Conservation (phyloP, 2,113 vertebrate genomes). For the Machaerirhynchus nigripectus region DNA sequence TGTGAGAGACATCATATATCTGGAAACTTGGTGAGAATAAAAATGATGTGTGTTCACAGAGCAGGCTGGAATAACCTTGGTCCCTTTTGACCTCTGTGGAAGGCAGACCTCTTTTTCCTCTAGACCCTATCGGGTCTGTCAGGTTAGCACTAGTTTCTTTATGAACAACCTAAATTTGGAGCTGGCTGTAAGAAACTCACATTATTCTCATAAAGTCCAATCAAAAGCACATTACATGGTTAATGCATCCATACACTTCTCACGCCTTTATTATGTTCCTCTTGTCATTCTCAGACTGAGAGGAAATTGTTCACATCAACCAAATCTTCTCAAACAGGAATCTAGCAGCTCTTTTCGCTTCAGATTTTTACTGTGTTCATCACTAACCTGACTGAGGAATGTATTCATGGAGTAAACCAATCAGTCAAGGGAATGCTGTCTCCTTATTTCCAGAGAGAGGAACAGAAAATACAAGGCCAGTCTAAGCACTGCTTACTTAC, state of each 20-base stretch:
- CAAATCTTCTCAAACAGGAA: neutral
- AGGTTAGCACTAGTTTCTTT: neutral
- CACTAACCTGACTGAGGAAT: neutral
- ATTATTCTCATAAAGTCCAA: constrained; percentile 8
- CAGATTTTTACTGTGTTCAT: neutral
- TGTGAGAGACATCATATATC: neutral
- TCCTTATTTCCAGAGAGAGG: neutral
- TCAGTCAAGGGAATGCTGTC: neutral
- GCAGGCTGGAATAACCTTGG: neutral
- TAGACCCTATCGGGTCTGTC: neutral
- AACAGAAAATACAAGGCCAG: neutral
- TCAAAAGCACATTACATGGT: constrained; percentile 12
- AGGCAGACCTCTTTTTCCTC: neutral
- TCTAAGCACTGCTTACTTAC: neutral
- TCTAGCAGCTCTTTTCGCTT: neutral
- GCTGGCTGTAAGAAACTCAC: neutral
- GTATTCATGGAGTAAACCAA: neutral
- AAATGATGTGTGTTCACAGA: neutral
- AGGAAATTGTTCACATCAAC: constrained; percentile 27
- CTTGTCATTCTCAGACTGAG: constrained; percentile 24
- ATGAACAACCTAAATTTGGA: constrained; percentile 24
- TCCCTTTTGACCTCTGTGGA: neutral
- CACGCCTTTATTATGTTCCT: constrained; percentile 1
- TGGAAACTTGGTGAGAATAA: neutral
- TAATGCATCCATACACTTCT: constrained; percentile 23